Percentiles rank a stretch among this genome's conserved stretches.
Conservation (phyloP, 2,113 vertebrate genomes). For the Corythornis vintsioides region DNA sequence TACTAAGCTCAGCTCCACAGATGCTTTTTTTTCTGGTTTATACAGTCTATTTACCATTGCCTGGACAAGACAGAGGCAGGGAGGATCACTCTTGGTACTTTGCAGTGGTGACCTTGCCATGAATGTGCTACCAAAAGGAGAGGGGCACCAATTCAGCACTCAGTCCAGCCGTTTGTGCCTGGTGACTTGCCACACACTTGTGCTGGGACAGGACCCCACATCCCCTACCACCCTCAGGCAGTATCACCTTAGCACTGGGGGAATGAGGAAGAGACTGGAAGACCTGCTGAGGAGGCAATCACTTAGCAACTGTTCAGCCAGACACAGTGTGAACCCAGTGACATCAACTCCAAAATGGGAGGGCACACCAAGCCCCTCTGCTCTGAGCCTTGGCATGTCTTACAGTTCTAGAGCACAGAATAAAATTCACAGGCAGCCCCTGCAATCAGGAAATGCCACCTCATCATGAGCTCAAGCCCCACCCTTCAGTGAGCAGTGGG, state of each 20-base stretch:
- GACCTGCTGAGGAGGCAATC: not conserved
- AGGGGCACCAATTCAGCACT: not conserved
- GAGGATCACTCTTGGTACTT: not conserved
- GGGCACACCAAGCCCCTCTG: too few relatives aligned
- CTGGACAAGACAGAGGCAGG: too few relatives aligned
- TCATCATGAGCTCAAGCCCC: not conserved
- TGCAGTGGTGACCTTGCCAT: not conserved
- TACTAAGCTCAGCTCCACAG: not conserved
- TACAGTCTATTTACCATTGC: not conserved
- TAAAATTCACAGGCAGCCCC: not conserved
- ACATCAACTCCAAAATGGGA: not conserved
- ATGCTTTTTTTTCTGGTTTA: not conserved
- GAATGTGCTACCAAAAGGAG: fast-evolving
- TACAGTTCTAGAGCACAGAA: not conserved
- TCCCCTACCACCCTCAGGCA: too few relatives aligned
- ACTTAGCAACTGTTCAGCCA: not conserved
- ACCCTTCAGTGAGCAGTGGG: not conserved
- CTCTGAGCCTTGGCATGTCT: not conserved
- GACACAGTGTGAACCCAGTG: fast-evolving
- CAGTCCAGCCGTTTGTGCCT: not conserved
- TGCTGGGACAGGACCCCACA: not conserved
- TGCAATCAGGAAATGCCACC: not conserved
- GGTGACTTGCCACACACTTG: not conserved
- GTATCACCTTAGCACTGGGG: not conserved
- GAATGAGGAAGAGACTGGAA: not conserved